phyloP scores from a whole-genome alignment of 2,113 vertebrate species.

The Ophiodon elongatus region DNA sequence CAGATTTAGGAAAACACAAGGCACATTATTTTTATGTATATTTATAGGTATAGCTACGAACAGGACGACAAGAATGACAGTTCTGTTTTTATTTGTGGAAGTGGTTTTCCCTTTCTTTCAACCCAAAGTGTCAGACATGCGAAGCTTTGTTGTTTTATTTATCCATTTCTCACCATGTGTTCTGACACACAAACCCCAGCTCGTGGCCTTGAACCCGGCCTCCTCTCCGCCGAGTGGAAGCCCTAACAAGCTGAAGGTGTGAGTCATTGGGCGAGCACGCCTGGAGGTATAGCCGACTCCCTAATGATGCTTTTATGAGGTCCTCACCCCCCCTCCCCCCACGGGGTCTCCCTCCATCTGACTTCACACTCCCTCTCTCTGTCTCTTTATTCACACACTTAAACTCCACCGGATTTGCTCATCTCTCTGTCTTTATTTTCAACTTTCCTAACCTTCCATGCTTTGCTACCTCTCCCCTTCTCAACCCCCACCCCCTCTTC shows the following conservation, averaged over 20 bases:
- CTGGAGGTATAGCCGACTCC: conserved; percentile 57
- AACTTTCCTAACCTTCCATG: conserved; percentile 23
- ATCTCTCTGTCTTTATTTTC: conserved; percentile 27
- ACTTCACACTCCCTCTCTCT: not conserved
- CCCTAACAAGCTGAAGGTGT: conserved; percentile 54
- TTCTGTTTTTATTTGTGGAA: conserved; percentile 14
- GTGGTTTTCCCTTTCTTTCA: conserved; percentile 26
- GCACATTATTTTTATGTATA: too few relatives aligned
- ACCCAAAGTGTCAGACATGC: conserved; percentile 23
- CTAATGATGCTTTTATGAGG: conserved; percentile 65
- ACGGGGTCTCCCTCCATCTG: conserved; percentile 22
- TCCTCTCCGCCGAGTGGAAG: conserved; percentile 42
- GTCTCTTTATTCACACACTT: conserved; percentile 5
- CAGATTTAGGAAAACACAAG: too few relatives aligned
- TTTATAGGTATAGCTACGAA: too few relatives aligned
- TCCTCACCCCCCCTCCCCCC: conserved; percentile 21
- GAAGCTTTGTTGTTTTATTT: conserved; percentile 33
- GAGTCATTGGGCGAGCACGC: conserved; percentile 57
- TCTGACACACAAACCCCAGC: conserved; percentile 9
- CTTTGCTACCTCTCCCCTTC: conserved; percentile 25
- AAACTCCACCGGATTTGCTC: conserved; percentile 30
- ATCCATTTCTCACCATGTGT: conserved; percentile 32
- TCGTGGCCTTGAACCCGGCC: conserved; percentile 44
- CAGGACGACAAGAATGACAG: not conserved
- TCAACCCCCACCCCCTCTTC: not conserved